These are phyloP conservation scores for Trachelipus rathkii DNA, from an alignment of 1,140 invertebrate species.

Conservation along the genomic window DNA sequence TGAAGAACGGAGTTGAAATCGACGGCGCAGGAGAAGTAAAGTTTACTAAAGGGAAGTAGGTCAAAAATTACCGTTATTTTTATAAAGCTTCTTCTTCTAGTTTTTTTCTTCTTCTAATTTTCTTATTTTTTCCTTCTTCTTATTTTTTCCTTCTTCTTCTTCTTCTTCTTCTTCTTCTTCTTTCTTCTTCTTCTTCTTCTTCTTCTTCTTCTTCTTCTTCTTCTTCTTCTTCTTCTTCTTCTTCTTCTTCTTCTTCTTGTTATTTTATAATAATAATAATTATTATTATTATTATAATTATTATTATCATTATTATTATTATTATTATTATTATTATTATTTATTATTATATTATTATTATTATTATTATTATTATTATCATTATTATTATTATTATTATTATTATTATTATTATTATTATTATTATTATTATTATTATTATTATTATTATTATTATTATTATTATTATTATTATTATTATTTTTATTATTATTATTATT, in stretches of 20 bases:
- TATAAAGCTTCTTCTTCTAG: not conserved
- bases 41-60: not conserved
- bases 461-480: no score
- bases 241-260: not conserved
- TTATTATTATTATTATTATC: no score
- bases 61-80: not conserved
- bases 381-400: no score
- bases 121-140: not conserved
- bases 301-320: no score
- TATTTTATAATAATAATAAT: no score
- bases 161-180: not conserved
- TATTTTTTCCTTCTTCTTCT: not conserved
- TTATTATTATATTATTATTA: no score
- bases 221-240: not conserved
- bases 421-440: no score
- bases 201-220: not conserved
- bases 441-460: no score
- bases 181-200: not conserved
- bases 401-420: no score
- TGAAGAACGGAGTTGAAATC: not conserved
- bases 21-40: not conserved
- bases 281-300: no score
- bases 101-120: not conserved
- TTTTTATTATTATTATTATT: no score
- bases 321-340: no score